Conservation (phyloP, 2,888 invertebrate species). For the Tiliacea citrago region DNA sequence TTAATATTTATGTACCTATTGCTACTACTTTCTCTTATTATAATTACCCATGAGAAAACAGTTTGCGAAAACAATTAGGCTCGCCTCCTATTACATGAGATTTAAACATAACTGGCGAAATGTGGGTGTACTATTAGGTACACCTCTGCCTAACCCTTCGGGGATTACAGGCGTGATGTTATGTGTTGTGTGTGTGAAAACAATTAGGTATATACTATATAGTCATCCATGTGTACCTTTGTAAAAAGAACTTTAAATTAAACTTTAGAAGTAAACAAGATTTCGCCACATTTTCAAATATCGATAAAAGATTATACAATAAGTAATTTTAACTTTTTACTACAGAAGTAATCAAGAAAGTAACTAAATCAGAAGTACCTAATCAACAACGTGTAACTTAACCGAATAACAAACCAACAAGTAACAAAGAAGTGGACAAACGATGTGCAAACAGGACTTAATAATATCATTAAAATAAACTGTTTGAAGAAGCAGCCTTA, state of each 20-base stretch:
- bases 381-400: conserved; percentile 2
- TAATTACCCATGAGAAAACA: conserved; percentile 26
- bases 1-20: background rate
- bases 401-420: conserved; percentile 30
- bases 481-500: background rate
- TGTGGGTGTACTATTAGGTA: too few species aligned
- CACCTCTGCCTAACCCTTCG: too few species aligned
- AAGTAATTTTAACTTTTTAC: background rate
- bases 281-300: background rate
- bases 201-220: too few species aligned
- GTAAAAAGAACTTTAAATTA: background rate
- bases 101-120: too few species aligned
- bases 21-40: background rate
- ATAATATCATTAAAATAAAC: conserved; percentile 32
- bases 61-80: background rate
- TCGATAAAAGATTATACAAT: background rate
- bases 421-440: conserved; percentile 43
- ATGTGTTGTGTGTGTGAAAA: too few species aligned
- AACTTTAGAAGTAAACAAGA: background rate
- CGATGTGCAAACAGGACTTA: conserved; percentile 47
- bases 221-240: conserved; percentile 1
- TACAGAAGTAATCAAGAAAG: background rate
- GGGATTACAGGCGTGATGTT: too few species aligned
- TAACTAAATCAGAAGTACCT: background rate
- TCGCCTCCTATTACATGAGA: too few species aligned